phyloP scores from a whole-genome alignment of 2,113 vertebrate genomes.

The Apeltes quadracus region DNA sequence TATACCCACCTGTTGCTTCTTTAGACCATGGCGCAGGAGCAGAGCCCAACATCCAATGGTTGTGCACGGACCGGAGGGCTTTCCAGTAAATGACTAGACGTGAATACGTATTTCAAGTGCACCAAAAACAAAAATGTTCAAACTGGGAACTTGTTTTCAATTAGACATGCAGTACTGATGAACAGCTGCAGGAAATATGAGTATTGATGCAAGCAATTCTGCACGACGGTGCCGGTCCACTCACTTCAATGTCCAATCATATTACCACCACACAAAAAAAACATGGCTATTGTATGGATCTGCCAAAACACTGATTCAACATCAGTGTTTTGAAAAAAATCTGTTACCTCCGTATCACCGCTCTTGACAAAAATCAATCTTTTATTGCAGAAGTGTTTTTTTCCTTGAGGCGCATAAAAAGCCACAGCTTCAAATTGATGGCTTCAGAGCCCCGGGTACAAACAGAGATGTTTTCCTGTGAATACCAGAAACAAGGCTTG shows the following conservation, averaged over 20 bases:
- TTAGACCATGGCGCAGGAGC: background rate
- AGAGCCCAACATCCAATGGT: background rate
- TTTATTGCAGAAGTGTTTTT: background rate
- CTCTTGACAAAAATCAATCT: background rate
- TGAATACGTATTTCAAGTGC: background rate
- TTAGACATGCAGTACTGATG: background rate
- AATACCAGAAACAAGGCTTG: slow-evolving; percentile 58
- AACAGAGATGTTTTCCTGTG: slow-evolving; percentile 54
- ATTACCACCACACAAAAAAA: background rate
- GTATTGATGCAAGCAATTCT: background rate
- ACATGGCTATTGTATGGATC: background rate
- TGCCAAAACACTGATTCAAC: background rate
- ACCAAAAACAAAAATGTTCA: background rate
- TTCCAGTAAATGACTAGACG: background rate
- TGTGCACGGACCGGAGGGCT: background rate
- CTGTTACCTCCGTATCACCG: too few relatives aligned
- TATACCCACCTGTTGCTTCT: background rate
- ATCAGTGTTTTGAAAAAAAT: background rate
- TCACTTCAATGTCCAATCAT: background rate
- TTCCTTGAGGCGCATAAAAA: slow-evolving; percentile 1
- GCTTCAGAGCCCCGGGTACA: slow-evolving; percentile 14
- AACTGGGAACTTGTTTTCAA: background rate
- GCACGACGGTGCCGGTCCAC: background rate
- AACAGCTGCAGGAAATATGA: background rate
- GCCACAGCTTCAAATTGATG: background rate